These are phyloP conservation scores for Dinothrombium tinctorium DNA, from an alignment of 1,140 invertebrate genomes.

Conservation along the genomic window DNA sequence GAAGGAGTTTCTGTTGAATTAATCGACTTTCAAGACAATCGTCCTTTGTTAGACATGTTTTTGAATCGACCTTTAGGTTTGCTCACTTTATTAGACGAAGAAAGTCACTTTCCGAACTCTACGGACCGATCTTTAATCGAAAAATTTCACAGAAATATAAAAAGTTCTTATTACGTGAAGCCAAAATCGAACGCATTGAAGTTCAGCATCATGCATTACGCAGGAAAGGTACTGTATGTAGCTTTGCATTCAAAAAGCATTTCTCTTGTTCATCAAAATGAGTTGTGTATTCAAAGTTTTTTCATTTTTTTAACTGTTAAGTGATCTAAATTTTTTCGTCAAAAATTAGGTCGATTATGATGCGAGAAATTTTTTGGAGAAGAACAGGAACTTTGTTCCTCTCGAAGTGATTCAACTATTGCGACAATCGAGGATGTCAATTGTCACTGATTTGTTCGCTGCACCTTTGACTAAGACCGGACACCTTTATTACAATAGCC, in stretches of 20 bases:
- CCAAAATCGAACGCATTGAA: slow-evolving; percentile 47
- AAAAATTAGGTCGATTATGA: slow-evolving; percentile 40
- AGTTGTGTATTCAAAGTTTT: not conserved
- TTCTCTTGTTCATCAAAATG: slow-evolving; percentile 1
- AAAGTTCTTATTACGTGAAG: slow-evolving; percentile 43
- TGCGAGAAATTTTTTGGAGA: slow-evolving; percentile 49
- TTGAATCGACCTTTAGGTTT: slow-evolving; percentile 52
- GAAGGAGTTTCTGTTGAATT: slow-evolving; percentile 27
- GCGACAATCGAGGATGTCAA: slow-evolving; percentile 24
- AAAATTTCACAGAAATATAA: slow-evolving; percentile 56
- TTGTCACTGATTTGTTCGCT: slow-evolving; percentile 49
- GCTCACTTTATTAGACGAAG: slow-evolving; percentile 57
- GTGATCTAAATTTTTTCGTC: not conserved
- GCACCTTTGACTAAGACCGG: slow-evolving; percentile 50
- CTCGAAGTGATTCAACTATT: slow-evolving; percentile 51
- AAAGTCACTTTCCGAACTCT: slow-evolving; percentile 47
- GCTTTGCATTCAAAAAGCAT: not conserved
- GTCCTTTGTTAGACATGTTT: slow-evolving; percentile 56
- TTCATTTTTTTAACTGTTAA: slow-evolving; percentile 5
- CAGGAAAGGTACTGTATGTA: slow-evolving; percentile 23
- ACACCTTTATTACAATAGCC: slow-evolving; percentile 7
- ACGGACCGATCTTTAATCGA: slow-evolving; percentile 45
- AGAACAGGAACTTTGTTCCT: slow-evolving; percentile 56
- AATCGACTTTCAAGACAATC: slow-evolving; percentile 55
- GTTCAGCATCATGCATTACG: slow-evolving; percentile 48